A percentile compares a stretch with the other conserved stretches of the same genome.
These are phyloP conservation scores for Rhinolophus sinicus DNA, from an alignment of 2,113 vertebrate genomes.

Conservation along the genomic window DNA sequence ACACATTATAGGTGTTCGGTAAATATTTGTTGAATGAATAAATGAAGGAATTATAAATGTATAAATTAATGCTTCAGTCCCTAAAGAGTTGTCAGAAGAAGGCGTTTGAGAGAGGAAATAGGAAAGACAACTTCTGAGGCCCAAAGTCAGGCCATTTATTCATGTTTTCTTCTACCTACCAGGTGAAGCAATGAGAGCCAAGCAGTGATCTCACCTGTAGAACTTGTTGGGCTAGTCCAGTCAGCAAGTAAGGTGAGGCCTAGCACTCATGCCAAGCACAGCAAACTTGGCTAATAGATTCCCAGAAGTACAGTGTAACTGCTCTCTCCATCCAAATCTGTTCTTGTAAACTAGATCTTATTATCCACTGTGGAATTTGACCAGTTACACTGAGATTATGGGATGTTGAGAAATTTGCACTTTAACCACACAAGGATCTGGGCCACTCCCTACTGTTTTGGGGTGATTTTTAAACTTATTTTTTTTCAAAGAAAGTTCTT, in stretches of 20 bases:
- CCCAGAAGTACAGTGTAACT: conserved; percentile 42
- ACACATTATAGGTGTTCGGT: neutral
- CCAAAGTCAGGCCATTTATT: conserved; percentile 12
- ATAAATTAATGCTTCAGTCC: neutral
- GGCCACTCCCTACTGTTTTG: conserved; percentile 54
- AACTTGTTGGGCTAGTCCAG: conserved; percentile 66
- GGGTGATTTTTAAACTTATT: neutral
- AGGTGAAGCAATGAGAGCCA: neutral
- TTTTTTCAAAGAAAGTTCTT: conserved; percentile 40
- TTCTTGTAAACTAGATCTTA: conserved; percentile 43
- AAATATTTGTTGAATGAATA: conserved; percentile 10
- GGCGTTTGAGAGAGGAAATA: neutral
- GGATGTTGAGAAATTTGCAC: conserved; percentile 71
- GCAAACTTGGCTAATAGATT: conserved; percentile 33
- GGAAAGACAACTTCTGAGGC: conserved; percentile 44
- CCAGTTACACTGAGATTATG: conserved; percentile 65
- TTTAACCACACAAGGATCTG: conserved; percentile 17
- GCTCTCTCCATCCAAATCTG: neutral
- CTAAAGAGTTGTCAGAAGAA: neutral
- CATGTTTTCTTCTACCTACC: neutral
- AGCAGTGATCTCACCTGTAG: conserved; percentile 51
- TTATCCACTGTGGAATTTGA: conserved; percentile 47
- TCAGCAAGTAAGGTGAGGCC: conserved; percentile 40
- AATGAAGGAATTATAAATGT: neutral
- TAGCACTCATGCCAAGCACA: conserved; percentile 29